Evolutionary conservation across 92 coral and sea anemone genomes (phyloP).

Genomic region (Ricordea florida): DNA sequence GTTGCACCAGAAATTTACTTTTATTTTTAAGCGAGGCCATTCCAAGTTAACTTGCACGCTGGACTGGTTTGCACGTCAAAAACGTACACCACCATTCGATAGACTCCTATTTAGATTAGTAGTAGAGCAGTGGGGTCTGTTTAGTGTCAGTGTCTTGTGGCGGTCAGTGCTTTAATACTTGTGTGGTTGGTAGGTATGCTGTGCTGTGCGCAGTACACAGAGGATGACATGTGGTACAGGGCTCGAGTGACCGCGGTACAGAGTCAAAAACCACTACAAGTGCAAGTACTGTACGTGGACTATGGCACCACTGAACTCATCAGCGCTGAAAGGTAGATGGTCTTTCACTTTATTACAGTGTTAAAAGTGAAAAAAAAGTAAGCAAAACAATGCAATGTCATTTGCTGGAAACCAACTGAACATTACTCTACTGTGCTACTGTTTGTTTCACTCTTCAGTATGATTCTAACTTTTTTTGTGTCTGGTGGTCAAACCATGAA

Average conservation of each 20-base stretch:
- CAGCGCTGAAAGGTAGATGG: conserved; percentile 64
- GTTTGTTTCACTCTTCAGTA: too few species aligned
- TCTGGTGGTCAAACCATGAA: too few species aligned
- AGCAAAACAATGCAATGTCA: background rate
- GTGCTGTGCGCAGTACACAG: conserved; percentile 89
- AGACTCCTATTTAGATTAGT: too few species aligned
- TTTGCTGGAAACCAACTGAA: too few species aligned
- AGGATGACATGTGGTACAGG: conserved; percentile 98
- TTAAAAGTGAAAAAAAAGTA: background rate
- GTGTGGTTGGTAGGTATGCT: conserved; percentile 76
- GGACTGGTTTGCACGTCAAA: too few species aligned
- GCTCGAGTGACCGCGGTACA: conserved; percentile 72
- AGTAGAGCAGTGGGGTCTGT: background rate
- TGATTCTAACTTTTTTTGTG: too few species aligned
- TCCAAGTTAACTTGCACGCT: too few species aligned
- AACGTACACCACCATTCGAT: too few species aligned
- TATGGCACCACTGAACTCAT: conserved; percentile 93
- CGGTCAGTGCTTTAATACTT: background rate
- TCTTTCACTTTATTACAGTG: background rate
- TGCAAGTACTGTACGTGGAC: conserved; percentile 80
- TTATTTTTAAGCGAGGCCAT: too few species aligned
- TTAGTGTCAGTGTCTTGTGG: background rate
- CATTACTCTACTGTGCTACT: too few species aligned
- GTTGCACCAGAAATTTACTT: too few species aligned
- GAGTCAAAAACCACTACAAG: conserved; percentile 71